Conservation (phyloP, 2,888 invertebrate genomes). For the Athalia circularis region DNA sequence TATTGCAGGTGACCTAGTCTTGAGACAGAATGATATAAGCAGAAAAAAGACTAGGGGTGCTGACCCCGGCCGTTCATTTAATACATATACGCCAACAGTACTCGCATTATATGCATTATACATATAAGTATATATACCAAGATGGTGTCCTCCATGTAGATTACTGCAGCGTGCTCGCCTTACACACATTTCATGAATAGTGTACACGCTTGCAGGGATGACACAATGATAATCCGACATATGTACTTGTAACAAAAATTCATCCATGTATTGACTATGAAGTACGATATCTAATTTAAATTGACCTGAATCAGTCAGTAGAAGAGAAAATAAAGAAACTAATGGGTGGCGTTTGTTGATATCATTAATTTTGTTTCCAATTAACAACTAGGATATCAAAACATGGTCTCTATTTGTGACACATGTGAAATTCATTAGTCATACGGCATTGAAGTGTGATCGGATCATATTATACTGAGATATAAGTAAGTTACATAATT, state of each 20-base stretch:
- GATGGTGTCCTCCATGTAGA: conserved; percentile 20
- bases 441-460: neutral
- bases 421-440: neutral
- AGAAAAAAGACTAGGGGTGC: conserved; percentile 24
- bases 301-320: conserved; percentile 1
- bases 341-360: neutral
- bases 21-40: conserved; percentile 35
- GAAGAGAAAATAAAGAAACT: neutral
- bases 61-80: conserved; percentile 40
- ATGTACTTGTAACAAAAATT: no score
- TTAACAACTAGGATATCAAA: neutral
- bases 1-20: conserved; percentile 30
- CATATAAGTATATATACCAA: neutral
- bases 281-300: neutral
- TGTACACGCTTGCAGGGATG: no score
- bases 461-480: neutral
- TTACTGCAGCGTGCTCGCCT: neutral
- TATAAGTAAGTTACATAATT: neutral
- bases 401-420: neutral
- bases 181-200: no score
- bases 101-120: conserved; percentile 23
- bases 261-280: no score
- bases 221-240: no score
- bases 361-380: neutral
- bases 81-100: neutral